Conservation (phyloP, 2,113 vertebrate genomes). For the Etheostoma cragini region DNA sequence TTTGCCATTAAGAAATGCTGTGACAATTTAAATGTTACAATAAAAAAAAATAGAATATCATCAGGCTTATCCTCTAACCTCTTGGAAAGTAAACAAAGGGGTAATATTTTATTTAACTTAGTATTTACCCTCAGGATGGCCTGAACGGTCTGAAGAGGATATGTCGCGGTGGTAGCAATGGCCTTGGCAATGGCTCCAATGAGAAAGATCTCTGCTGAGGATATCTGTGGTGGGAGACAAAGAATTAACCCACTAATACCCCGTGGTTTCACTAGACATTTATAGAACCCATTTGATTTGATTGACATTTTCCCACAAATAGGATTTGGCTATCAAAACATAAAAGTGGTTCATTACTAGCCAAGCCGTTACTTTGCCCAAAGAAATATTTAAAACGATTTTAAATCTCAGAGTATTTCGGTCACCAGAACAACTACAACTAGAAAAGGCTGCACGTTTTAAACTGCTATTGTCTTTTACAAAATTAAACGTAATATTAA, state of each 20-base stretch:
- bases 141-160: constrained; percentile 87
- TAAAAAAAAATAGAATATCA: not conserved
- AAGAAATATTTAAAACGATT: not conserved
- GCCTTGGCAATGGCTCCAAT: constrained; percentile 87
- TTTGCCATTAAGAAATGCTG: not conserved
- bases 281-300: not conserved
- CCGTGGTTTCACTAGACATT: not conserved
- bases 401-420: not conserved
- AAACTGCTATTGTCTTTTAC: no score
- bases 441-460: not conserved
- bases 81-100: not conserved
- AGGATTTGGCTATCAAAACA: not conserved
- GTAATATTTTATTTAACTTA: not conserved
- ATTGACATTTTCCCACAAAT: not conserved
- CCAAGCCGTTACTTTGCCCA: not conserved
- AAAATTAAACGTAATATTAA: no score
- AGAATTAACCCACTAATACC: not conserved
- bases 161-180: constrained; percentile 83
- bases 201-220: constrained; percentile 85
- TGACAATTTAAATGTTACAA: not conserved
- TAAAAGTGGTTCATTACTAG: not conserved
- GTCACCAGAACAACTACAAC: not conserved
- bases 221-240: constrained; percentile 76
- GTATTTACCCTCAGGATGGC: constrained; percentile 85
- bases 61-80: not conserved